Conservation (phyloP, 2,888 invertebrate species). For the Hirtodrosophila histrioides region DNA sequence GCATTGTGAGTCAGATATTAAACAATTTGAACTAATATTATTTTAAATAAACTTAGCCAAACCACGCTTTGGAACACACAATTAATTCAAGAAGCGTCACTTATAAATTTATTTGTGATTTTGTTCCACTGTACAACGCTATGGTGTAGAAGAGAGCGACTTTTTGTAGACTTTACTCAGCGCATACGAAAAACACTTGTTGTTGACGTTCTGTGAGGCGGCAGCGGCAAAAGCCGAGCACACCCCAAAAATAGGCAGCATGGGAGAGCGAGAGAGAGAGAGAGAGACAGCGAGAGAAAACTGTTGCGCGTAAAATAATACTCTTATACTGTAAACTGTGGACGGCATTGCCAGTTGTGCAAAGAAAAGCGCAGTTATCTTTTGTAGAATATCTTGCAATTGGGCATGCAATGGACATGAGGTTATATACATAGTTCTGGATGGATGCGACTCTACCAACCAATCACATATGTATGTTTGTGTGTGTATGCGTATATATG, state of each 20-base stretch:
- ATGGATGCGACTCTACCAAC: background rate
- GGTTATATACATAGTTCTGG: slow-evolving; percentile 5
- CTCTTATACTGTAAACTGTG: slow-evolving; percentile 36
- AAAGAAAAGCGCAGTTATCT: slow-evolving; percentile 72
- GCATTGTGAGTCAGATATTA: no score
- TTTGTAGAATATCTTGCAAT: slow-evolving; percentile 62
- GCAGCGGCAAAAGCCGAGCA: slow-evolving; percentile 32
- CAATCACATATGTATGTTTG: background rate
- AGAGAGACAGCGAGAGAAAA: slow-evolving; percentile 44
- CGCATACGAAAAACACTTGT: slow-evolving; percentile 67
- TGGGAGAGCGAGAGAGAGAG: slow-evolving; percentile 21
- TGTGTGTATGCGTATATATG: background rate
- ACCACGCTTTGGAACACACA: no score
- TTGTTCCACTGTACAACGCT: slow-evolving; percentile 30
- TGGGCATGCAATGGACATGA: slow-evolving; percentile 24
- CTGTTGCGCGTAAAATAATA: slow-evolving; percentile 50
- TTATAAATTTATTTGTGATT: no score
- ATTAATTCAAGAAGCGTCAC: no score
- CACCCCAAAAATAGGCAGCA: slow-evolving; percentile 51
- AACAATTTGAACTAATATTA: no score
- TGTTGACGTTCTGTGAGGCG: slow-evolving; percentile 57
- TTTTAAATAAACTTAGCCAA: no score
- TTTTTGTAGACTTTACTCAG: slow-evolving; percentile 48
- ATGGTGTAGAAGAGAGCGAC: slow-evolving; percentile 40
- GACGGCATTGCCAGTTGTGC: slow-evolving; percentile 52